These are phyloP conservation scores for Cybosia mesomella DNA, from an alignment of 2,888 invertebrate genomes.

Conservation along the genomic window DNA sequence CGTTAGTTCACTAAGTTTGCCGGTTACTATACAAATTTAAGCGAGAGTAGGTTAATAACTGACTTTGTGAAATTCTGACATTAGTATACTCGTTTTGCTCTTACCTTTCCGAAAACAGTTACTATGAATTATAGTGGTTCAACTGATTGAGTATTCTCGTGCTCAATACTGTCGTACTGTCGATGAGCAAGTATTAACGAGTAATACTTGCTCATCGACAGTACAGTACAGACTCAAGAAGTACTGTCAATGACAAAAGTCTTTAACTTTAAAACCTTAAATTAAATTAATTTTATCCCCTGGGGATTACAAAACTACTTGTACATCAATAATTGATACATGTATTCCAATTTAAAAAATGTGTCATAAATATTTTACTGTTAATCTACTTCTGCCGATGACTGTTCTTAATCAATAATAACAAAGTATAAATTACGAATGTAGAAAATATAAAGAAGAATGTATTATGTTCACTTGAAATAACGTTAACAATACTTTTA, in stretches of 20 bases:
- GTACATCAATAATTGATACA: neutral
- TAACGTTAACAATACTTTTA: neutral
- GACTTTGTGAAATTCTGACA: neutral
- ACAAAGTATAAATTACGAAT: neutral
- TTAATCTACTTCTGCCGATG: neutral
- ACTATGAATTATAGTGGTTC: neutral
- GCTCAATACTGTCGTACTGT: neutral
- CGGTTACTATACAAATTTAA: neutral
- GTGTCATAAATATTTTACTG: neutral
- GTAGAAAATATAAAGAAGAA: neutral
- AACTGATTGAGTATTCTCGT: neutral
- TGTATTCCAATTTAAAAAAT: too few species aligned
- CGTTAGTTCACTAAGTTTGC: too few species aligned
- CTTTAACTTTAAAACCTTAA: too few species aligned
- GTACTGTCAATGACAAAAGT: too few species aligned
- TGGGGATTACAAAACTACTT: too few species aligned
- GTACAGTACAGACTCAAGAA: neutral
- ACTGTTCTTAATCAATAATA: neutral
- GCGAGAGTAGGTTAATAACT: neutral
- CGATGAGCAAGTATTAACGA: too few species aligned
- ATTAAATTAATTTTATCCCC: too few species aligned
- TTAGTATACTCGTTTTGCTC: neutral
- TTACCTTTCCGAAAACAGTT: neutral
- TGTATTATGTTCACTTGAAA: neutral
- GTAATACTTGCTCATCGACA: neutral